A percentile compares a stretch with the other conserved stretches of the same genome.
Conservation (phyloP, 2,888 invertebrate species). For the Pecten maximus region DNA sequence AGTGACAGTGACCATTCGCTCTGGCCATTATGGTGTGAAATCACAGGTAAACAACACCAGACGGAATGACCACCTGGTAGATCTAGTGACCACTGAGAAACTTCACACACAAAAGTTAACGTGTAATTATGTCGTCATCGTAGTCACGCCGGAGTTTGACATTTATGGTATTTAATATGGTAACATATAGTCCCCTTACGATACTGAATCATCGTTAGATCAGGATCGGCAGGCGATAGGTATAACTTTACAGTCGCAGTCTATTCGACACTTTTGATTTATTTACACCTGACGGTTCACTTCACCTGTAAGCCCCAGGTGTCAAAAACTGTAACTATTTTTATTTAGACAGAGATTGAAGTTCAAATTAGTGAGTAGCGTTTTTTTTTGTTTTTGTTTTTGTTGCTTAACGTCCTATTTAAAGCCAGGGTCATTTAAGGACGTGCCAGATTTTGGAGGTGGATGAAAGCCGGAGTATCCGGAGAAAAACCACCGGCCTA, state of each 20-base stretch:
- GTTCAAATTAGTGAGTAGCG: too few relatives aligned
- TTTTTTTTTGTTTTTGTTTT: too few relatives aligned
- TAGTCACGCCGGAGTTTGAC: background rate
- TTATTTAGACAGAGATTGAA: background rate
- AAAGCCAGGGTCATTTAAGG: too few relatives aligned
- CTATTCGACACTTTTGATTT: background rate
- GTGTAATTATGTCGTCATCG: background rate
- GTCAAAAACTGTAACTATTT: background rate
- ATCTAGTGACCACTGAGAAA: background rate
- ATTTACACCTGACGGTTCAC: background rate
- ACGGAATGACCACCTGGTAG: background rate
- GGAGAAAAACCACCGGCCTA: too few relatives aligned
- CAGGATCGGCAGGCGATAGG: background rate
- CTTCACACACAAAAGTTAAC: background rate
- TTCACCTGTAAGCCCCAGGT: background rate
- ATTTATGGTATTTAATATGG: background rate
- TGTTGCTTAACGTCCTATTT: too few relatives aligned
- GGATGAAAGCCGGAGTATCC: too few relatives aligned
- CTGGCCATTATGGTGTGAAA: conserved; percentile 3
- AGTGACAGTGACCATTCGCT: background rate
- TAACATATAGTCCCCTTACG: background rate
- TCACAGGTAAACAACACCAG: background rate
- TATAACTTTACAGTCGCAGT: background rate
- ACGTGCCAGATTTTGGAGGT: too few relatives aligned
- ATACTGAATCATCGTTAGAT: background rate